These are phyloP conservation scores for Cremastobaeus sp. DNA, from an alignment of 2,888 invertebrate species.

Conservation along the genomic window DNA sequence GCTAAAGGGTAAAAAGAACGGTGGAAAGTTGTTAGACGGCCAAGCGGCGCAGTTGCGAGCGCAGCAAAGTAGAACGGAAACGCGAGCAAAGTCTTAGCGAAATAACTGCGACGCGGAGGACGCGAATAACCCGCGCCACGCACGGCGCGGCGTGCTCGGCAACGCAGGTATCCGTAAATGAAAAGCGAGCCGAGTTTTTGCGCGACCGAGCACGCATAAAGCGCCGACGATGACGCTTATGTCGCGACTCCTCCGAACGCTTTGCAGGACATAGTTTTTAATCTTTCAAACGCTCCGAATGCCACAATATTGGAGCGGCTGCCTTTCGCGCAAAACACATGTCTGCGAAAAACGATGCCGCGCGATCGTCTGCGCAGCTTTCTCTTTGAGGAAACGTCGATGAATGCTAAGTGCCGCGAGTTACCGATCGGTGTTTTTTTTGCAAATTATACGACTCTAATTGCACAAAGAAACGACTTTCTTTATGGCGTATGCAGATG, in stretches of 20 bases:
- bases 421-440: no score
- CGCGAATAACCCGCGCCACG: constrained; percentile 34
- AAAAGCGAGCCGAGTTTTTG: constrained; percentile 68
- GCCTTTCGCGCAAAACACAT: constrained; percentile 19
- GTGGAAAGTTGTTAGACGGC: constrained; percentile 20
- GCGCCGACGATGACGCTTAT: constrained; percentile 57
- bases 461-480: no score
- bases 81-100: constrained; percentile 42
- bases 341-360: constrained; percentile 9
- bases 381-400: no score
- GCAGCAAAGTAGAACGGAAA: not conserved
- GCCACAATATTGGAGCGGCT: constrained; percentile 40
- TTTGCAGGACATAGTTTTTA: constrained; percentile 59
- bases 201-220: constrained; percentile 68
- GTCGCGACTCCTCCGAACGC: constrained; percentile 39
- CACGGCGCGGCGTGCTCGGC: constrained; percentile 39
- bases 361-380: not conserved
- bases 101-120: constrained; percentile 41
- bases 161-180: constrained; percentile 70
- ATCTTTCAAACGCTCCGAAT: constrained; percentile 59
- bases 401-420: no score
- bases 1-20: constrained; percentile 16
- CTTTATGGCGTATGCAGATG: not conserved
- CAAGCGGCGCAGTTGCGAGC: not conserved
- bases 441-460: no score